Base-by-base conservation (phyloP, 1,140 invertebrate genomes). In the Sitophilus oryzae region DNA sequence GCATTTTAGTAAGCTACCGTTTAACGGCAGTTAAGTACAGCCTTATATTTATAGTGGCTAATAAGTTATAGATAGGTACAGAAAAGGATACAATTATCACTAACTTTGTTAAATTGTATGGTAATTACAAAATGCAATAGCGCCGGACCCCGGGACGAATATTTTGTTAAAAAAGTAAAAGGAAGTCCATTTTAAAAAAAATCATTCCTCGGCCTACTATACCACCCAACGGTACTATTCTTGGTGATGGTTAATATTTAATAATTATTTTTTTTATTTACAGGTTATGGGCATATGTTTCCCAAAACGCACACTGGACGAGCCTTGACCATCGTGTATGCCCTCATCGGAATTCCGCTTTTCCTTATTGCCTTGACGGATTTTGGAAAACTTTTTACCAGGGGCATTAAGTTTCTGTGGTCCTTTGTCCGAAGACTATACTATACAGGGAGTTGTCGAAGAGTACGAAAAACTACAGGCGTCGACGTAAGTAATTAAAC, bases 201-300 rank as follows among this genome's bases (percentile, higher is more conserved):
- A n/a, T n/a, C n/a, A n/a, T n/a, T n/a, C n/a, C n/a, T n/a, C n/a
- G n/a, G n/a, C n/a, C n/a, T n/a, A n/a, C n/a, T n/a, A n/a, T n/a
- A n/a, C n/a, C n/a, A n/a, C n/a, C n/a, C n/a, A n/a, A n/a, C n/a
- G n/a, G n/a, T n/a, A n/a, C n/a, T n/a, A n/a, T n/a, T n/a, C n/a
- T n/a, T n/a, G n/a, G n/a, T n/a, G n/a, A n/a, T n/a, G 36, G 14
- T 6, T 1, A 18, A 19, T 37, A 18, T 48, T 52, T 30, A 16
- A 53, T 52, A 38, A 23, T 47, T 9, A 38, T 20, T 46, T 41
- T 20, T 9, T 40, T 46, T 25, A 3, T 25, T 78, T 81, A 25
- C 73, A 96, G 93, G 93, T 66, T 97, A 96, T 74, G 93, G 94
- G 41, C 90, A 97, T 71, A 91, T 96, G 56, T 83, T 85, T 23